Evolutionary conservation across 2,888 invertebrate genomes (phyloP).

Genomic region (Plebejus anna): DNA sequence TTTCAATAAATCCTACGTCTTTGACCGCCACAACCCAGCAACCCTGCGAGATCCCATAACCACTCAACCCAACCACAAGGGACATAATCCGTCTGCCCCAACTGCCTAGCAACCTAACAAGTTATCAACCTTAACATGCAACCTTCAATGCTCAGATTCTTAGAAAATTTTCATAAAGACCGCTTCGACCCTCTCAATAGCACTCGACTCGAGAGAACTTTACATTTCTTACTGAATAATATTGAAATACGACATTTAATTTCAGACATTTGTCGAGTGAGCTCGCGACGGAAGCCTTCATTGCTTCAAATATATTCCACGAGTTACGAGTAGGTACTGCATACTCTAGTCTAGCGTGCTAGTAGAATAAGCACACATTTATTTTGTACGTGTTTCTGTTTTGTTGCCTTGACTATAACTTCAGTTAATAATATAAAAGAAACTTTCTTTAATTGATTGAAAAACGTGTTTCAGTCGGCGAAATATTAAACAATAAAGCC

Average conservation of each 20-base stretch:
- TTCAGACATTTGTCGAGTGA: slow-evolving; percentile 5
- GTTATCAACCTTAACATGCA: neutral
- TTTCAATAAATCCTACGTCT: too few relatives aligned
- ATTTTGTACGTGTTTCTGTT: neutral
- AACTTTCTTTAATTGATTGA: neutral
- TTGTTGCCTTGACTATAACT: neutral
- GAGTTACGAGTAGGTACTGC: neutral
- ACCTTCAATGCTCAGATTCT: neutral
- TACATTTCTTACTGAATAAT: slow-evolving; percentile 3
- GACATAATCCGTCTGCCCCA: too few relatives aligned
- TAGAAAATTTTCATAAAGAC: neutral
- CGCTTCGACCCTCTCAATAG: neutral
- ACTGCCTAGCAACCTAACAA: neutral
- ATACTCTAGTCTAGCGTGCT: neutral
- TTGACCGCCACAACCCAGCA: too few relatives aligned
- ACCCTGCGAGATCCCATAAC: too few relatives aligned
- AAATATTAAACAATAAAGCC: neutral
- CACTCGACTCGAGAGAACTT: neutral
- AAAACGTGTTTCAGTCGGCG: neutral
- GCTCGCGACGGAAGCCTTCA: neutral
- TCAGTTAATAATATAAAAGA: too few relatives aligned
- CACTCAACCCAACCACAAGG: neutral
- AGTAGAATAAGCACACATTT: neutral
- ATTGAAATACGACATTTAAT: slow-evolving; percentile 16
- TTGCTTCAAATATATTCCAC: neutral